Percentiles rank a stretch among this genome's conserved stretches.
phyloP scores from a whole-genome alignment of 2,113 vertebrate species.

The Grammomys dolichurus region DNA sequence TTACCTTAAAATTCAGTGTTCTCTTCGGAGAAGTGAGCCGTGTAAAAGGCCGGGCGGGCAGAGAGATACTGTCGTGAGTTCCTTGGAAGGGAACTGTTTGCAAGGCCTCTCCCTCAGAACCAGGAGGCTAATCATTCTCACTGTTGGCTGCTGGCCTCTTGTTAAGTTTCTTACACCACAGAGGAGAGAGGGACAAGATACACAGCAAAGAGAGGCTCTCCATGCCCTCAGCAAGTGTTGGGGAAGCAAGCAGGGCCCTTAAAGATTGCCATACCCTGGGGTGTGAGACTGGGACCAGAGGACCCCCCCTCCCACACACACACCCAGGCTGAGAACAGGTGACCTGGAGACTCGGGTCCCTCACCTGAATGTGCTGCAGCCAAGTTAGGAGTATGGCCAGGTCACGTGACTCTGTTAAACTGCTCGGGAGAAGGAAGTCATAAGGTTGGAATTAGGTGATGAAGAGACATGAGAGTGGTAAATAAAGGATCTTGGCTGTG shows the following conservation, averaged over 20 bases:
- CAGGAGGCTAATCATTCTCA: no score
- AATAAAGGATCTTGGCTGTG: background rate
- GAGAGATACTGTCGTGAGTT: background rate
- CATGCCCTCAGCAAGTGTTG: background rate
- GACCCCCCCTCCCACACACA: background rate
- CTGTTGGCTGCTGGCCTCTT: background rate
- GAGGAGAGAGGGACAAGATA: background rate
- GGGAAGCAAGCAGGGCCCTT: background rate
- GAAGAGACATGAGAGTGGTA: background rate
- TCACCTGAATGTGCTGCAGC: background rate
- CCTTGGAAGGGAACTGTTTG: background rate
- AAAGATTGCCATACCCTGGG: background rate
- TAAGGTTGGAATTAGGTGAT: background rate
- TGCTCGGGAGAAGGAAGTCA: background rate
- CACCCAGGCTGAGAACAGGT: background rate
- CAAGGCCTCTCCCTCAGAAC: background rate
- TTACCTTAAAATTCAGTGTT: conserved; percentile 17
- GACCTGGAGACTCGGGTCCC: background rate
- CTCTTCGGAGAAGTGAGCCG: conserved; percentile 1
- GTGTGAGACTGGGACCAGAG: background rate
- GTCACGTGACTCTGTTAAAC: background rate
- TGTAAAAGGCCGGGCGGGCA: background rate
- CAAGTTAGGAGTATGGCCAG: background rate
- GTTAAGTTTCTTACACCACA: background rate
- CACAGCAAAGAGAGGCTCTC: background rate